Percentiles rank a stretch among this genome's conserved stretches.
Evolutionary conservation across 1,140 invertebrate genomes (phyloP).

Genomic region (Amyelois transitella): DNA sequence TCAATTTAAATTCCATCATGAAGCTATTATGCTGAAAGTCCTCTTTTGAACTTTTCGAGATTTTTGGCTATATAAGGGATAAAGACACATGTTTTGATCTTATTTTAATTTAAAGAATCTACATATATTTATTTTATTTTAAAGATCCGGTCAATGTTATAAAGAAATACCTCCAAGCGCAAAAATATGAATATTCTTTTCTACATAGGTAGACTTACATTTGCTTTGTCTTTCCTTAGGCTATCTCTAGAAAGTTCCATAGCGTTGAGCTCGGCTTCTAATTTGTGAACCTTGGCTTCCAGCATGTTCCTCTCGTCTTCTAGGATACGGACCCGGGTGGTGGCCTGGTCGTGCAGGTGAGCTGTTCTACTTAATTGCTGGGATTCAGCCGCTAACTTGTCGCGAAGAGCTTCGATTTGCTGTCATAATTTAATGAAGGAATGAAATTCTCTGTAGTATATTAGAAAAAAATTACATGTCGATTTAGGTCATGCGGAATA

Average conservation of each 20-base stretch:
- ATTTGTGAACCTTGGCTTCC: conserved; percentile 81
- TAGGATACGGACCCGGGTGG: conserved; percentile 77
- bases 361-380: conserved; percentile 78
- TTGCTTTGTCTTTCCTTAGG: conserved; percentile 80
- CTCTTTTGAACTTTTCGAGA: too few species aligned
- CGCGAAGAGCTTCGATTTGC: conserved; percentile 82
- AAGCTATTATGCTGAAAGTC: too few species aligned
- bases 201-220: conserved; percentile 2
- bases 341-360: conserved; percentile 78
- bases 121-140: too few species aligned
- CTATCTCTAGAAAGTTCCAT: conserved; percentile 78
- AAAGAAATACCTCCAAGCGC: too few species aligned
- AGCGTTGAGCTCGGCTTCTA: conserved; percentile 80
- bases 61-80: too few species aligned
- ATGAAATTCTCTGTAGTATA: neutral
- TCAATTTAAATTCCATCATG: too few species aligned
- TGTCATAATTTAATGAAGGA: conserved; percentile 35
- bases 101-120: too few species aligned
- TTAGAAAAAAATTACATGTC: too few species aligned
- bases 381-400: conserved; percentile 79
- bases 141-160: too few species aligned
- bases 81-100: too few species aligned
- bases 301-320: conserved; percentile 82
- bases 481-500: too few species aligned
- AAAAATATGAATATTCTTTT: too few species aligned